Percentiles rank a stretch among this genome's conserved stretches.
These are phyloP conservation scores for Limosa lapponica DNA, from an alignment of 2,797 vertebrate genomes.

Conservation along the genomic window DNA sequence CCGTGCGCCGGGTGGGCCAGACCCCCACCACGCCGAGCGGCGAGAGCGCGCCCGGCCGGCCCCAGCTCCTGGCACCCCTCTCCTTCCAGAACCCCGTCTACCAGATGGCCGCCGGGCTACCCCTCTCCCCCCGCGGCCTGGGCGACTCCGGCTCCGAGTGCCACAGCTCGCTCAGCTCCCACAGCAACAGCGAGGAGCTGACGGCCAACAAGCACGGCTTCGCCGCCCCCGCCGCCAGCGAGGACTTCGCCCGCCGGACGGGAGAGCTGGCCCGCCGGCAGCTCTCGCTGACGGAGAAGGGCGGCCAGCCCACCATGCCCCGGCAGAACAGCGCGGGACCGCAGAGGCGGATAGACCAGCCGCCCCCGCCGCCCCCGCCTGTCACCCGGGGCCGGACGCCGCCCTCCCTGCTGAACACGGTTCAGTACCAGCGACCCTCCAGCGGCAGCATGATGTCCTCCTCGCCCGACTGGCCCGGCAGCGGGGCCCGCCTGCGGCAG, in stretches of 20 bases:
- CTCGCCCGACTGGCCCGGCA: constrained; percentile 92
- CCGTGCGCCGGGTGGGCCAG: constrained; percentile 85
- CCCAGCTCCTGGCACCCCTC: constrained; percentile 92
- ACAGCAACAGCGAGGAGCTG: constrained; percentile 96
- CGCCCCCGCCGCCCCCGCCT: constrained; percentile 86
- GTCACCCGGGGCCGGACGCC: constrained; percentile 90
- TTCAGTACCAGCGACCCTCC: constrained; percentile 89
- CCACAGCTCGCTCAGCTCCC: constrained; percentile 97
- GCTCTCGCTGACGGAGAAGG: constrained; percentile 89
- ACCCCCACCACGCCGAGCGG: constrained; percentile 80
- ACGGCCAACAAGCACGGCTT: constrained; percentile 83
- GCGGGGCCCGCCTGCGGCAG: constrained; percentile 89
- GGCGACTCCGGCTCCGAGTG: constrained; percentile 96
- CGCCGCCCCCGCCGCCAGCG: constrained; percentile 79
- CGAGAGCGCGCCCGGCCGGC: constrained; percentile 86
- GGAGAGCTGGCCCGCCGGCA: constrained; percentile 92
- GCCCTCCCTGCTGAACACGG: constrained; percentile 86
- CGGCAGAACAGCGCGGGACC: constrained; percentile 95
- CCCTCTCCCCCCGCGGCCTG: constrained; percentile 90
- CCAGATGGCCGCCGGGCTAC: constrained; percentile 97
- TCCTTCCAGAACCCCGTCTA: constrained; percentile 99
- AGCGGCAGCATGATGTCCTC: constrained; percentile 92
- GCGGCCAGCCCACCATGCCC: constrained; percentile 86
- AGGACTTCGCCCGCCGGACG: constrained; percentile 88
- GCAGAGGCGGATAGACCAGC: constrained; percentile 94